These are phyloP conservation scores for Notocelia uddmanniana DNA, from an alignment of 2,888 invertebrate genomes.

Conservation along the genomic window DNA sequence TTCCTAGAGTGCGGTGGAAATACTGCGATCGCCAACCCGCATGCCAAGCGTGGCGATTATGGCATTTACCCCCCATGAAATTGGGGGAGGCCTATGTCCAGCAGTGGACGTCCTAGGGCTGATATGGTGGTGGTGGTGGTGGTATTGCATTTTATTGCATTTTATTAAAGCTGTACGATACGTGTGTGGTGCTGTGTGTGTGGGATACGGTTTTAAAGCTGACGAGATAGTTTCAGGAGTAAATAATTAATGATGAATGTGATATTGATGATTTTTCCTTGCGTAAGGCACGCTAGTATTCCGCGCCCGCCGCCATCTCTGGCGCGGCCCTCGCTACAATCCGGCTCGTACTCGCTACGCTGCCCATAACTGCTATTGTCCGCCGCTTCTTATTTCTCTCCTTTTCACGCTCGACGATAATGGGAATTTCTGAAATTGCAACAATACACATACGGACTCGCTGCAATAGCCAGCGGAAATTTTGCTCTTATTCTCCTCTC, in stretches of 20 bases:
- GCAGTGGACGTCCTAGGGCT: too few relatives aligned
- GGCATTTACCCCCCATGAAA: too few relatives aligned
- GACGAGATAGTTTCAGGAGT: neutral
- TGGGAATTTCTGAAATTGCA: slow-evolving; percentile 84
- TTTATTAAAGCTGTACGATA: too few relatives aligned
- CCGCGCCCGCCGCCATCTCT: slow-evolving; percentile 46
- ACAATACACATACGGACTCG: slow-evolving; percentile 78
- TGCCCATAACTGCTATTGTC: slow-evolving; percentile 67
- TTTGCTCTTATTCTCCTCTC: slow-evolving; percentile 65
- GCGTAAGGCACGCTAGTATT: neutral
- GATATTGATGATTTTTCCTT: neutral
- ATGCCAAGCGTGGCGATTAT: too few relatives aligned
- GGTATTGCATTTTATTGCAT: too few relatives aligned
- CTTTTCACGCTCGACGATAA: slow-evolving; percentile 78
- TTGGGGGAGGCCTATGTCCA: too few relatives aligned
- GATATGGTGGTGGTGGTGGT: too few relatives aligned
- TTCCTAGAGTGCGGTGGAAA: too few relatives aligned
- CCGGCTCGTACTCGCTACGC: slow-evolving; percentile 47
- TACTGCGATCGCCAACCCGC: too few relatives aligned
- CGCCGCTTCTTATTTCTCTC: slow-evolving; percentile 77
- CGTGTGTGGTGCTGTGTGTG: too few relatives aligned
- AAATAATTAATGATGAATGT: neutral
- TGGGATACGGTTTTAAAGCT: too few relatives aligned
- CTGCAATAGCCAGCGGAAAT: slow-evolving; percentile 68
- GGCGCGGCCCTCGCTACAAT: slow-evolving; percentile 41